Base-by-base conservation (phyloP, 2,113 vertebrate genomes). In the Rattus rattus region DNA sequence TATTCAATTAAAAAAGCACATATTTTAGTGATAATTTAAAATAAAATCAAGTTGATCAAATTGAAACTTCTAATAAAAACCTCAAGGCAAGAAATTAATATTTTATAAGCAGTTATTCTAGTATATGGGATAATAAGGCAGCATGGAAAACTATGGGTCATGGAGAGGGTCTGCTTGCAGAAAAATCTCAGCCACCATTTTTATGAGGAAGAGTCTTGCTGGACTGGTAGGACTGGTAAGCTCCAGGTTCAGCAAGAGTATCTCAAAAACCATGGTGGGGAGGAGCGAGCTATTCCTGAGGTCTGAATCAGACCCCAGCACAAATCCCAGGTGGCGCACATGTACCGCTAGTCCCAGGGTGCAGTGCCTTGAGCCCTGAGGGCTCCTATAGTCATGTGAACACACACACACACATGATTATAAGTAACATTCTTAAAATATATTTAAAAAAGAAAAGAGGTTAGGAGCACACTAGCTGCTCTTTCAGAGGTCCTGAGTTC, bases 21-120 rank as follows among this genome's bases (percentile, higher is more conserved):
- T 26, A 93, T 83, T 83, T 95, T 92, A 80, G 39, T 86, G 54
- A 91, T 92, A 90, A 73, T 86, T 1, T 92, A 63, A 95, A 92
- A 91, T 91, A 28, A 86, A 88, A 70, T 85, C 56, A 94, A 89
- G 63, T 91, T 95, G 76, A 83, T 80, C 39, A 91, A 86, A 77
- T 52, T 8, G 93, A 77, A 93, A 92, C 92, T 94, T 81, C 72
- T 95, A 94, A 96, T 83, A 73, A 72, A 98, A 97, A 94, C 28
- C n/a, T 77, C 52, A 65, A 20, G 67, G 39, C 36, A 33, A 89
- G 73, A 88, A 85, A 75, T 72, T 49, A 88, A 36, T 39, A 70
- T 73, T 90, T 96, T 67, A 33, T 43, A 56, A 94, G 70, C 93
- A 65, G 26, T 86, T 67, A 91, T 72, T 87, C 89, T 0, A 75